Base-by-base conservation (phyloP, 2,797 vertebrate species). In the Yasuhikotakia modesta region DNA sequence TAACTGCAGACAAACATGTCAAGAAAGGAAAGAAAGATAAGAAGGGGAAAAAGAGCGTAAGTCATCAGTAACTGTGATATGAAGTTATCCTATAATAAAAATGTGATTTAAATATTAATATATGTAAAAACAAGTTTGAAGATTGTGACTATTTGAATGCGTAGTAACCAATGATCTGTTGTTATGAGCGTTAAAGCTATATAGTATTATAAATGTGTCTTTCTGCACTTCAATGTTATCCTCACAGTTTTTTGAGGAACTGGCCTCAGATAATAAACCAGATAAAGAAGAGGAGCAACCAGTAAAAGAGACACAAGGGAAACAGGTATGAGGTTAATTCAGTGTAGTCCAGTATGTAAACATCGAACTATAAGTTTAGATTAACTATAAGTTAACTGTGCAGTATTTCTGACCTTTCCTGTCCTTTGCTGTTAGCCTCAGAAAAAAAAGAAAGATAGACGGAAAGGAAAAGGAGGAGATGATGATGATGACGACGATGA, bases 1-100 rank as follows among this genome's bases (percentile, higher is more conserved):
- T 48, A 67, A 35, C 27, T 60, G 17, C 67, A 88, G 93, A 93
- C n/a, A 93, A 93, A 87, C 79, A 86, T 0, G 89, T 93, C 73
- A 94, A 93, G 79, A 94, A 91, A 84, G 92, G 92, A 22, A 94
- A 94, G 83, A 94, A 93, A 84, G 92, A 93, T 65, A 94, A 93
- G 83, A 95, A 92, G 83, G 94, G 89, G 14, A 98, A 97, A 86
- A 97, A 96, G 87, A 96, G 92, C 71, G 96, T 97, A 87, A 95
- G 95, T 87, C 11, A 30, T n/a, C 13, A 53, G 45, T 35, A 4
- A 52, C 11, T 8, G 5, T 35, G 8, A 10, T n/a, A 4, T 27
- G 50, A 52, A 52, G 17, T 7, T 17, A 5, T 50, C 17, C n/a
- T 53, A 7, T 19, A 19, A 21, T 53, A 55, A 21, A 21, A 55